Conservation (phyloP, 2,113 vertebrate genomes). For the Cynocephalus volans region DNA sequence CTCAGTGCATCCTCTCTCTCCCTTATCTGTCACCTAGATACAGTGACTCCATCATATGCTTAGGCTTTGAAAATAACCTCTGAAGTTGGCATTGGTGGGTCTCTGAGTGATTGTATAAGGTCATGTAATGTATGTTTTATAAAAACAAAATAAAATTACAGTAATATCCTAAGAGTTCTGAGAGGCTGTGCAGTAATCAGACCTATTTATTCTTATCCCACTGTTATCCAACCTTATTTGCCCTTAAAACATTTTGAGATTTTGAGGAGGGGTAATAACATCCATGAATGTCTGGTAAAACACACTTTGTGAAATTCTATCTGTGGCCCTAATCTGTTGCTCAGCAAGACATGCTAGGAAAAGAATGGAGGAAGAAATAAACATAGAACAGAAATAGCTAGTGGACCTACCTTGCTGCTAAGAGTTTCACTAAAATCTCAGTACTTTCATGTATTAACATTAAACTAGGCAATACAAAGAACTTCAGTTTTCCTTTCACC, state of each 20-base stretch:
- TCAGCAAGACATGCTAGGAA: not conserved
- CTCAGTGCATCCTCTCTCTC: not conserved
- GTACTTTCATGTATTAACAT: not conserved
- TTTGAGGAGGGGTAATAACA: not conserved
- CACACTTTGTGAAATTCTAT: not conserved
- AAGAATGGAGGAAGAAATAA: not conserved
- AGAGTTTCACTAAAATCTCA: not conserved
- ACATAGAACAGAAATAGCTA: not conserved
- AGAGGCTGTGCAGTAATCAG: not conserved
- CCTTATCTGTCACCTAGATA: not conserved
- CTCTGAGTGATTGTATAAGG: not conserved
- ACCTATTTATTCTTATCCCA: not conserved
- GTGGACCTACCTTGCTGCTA: not conserved
- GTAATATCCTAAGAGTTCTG: not conserved
- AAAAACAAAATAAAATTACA: not conserved
- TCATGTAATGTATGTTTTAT: not conserved
- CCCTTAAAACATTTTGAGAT: constrained; percentile 25
- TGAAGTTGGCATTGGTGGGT: not conserved
- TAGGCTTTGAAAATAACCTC: not conserved
- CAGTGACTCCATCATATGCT: not conserved
- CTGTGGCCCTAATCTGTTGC: not conserved
- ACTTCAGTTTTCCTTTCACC: not conserved
- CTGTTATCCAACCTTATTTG: not conserved
- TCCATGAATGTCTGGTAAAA: not conserved
- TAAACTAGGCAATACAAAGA: not conserved